Percentiles rank a stretch among this genome's conserved stretches.
These are phyloP conservation scores for Stratiomys singularior DNA, from an alignment of 2,888 invertebrate species.

Conservation along the genomic window DNA sequence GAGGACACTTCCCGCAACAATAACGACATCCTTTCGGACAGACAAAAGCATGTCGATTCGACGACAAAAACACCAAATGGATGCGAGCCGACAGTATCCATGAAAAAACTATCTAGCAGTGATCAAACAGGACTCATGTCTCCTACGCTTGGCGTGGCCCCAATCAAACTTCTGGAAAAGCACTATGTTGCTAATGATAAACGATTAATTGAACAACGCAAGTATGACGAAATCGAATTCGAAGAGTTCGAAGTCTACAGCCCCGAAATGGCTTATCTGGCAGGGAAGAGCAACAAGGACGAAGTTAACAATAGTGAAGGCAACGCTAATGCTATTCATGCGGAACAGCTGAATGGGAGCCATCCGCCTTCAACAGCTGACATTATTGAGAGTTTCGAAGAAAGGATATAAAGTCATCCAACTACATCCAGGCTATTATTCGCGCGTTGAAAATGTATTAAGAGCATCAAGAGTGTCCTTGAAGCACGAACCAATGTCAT, in stretches of 20 bases:
- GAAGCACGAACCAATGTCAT: too few species aligned
- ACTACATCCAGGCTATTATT: too few species aligned
- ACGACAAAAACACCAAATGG: neutral
- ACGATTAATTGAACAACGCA: conserved; percentile 71
- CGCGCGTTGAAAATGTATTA: too few species aligned
- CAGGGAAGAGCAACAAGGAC: neutral
- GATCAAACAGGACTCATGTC: neutral
- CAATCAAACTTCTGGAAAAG: conserved; percentile 68
- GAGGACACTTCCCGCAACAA: neutral
- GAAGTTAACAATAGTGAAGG: neutral
- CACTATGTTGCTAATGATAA: conserved; percentile 72
- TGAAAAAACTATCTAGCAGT: neutral
- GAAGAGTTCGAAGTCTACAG: conserved; percentile 81
- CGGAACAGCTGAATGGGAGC: neutral
- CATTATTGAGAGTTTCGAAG: conserved; percentile 27
- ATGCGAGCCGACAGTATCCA: neutral
- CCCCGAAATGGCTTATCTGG: conserved; percentile 58
- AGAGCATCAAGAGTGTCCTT: too few species aligned
- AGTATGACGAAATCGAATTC: conserved; percentile 86
- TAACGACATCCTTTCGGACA: neutral
- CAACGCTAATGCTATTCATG: neutral
- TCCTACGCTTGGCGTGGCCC: neutral
- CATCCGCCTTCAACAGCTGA: neutral
- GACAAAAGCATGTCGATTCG: too few species aligned
- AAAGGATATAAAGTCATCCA: conserved; percentile 16